phyloP scores from a whole-genome alignment of 2,113 vertebrate genomes.

The Irena cyanogastra region DNA sequence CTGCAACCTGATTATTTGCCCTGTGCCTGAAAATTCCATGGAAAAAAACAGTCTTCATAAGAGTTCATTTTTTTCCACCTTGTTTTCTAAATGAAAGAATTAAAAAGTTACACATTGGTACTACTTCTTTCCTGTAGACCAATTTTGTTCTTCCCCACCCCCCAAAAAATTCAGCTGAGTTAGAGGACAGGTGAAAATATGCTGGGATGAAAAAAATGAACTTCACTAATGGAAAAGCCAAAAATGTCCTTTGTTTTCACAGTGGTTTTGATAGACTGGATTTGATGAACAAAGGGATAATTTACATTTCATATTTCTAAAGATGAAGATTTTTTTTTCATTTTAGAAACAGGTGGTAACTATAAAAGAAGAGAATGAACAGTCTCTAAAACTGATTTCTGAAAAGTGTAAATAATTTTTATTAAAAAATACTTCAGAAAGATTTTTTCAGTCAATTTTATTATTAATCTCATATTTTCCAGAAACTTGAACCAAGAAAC shows the following conservation, averaged over 20 bases:
- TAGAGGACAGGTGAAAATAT: background rate
- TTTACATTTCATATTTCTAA: background rate
- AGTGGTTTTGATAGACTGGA: background rate
- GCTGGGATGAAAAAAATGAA: background rate
- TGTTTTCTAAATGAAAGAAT: background rate
- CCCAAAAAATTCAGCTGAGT: background rate
- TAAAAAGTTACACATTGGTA: background rate
- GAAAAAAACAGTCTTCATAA: background rate
- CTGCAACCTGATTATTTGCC: background rate
- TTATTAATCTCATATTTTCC: background rate
- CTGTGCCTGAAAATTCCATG: background rate
- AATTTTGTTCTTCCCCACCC: fast-evolving
- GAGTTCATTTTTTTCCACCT: background rate
- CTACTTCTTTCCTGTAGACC: background rate
- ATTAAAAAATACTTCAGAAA: background rate
- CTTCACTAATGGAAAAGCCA: background rate
- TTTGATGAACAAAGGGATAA: background rate
- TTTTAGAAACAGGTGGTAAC: background rate
- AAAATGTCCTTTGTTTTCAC: background rate
- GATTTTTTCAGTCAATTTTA: background rate
- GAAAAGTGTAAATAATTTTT: background rate
- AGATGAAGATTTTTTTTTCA: background rate
- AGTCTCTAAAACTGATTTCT: background rate
- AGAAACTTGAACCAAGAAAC: background rate
- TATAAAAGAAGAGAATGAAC: background rate